A percentile compares a stretch with the other conserved stretches of the same genome.
Evolutionary conservation across 2,888 invertebrate genomes (phyloP).

Genomic region (Hetaerina titia): DNA sequence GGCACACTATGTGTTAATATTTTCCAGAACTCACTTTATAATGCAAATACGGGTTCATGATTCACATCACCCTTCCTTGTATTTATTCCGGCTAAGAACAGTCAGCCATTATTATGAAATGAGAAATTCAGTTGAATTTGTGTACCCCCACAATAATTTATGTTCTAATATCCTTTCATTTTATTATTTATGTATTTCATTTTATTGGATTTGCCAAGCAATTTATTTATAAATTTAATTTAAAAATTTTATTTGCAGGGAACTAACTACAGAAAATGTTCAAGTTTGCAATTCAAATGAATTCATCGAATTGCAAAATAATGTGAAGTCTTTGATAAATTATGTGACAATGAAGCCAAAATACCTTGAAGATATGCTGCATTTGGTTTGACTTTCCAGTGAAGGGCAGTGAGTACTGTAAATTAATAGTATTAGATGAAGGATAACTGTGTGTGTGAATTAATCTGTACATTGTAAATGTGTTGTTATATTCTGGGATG

Average conservation of each 20-base stretch:
- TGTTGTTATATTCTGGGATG: not conserved
- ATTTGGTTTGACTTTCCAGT: slow-evolving; percentile 7
- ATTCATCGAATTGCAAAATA: slow-evolving; percentile 22
- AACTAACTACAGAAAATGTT: not conserved
- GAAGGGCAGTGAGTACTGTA: not conserved
- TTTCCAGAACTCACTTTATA: no score
- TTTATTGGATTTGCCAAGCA: no score
- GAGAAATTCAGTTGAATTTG: no score
- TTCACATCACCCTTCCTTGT: no score
- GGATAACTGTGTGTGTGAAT: not conserved
- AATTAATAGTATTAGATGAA: not conserved
- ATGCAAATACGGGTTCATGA: no score
- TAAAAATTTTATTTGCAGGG: not conserved
- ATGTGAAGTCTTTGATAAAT: not conserved
- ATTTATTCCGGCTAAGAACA: no score
- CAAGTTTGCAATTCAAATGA: not conserved
- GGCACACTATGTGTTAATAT: no score
- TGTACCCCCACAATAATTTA: no score
- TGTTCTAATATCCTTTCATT: no score
- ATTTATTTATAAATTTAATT: not conserved
- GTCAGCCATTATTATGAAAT: no score
- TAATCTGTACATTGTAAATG: not conserved
- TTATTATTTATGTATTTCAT: not conserved
- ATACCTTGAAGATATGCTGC: slow-evolving; percentile 9
- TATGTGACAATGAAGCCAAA: slow-evolving; percentile 1